Percentiles rank a stretch among this genome's conserved stretches.
phyloP scores from a whole-genome alignment of 1,140 invertebrate species.

The Acromyrmex charruanus region DNA sequence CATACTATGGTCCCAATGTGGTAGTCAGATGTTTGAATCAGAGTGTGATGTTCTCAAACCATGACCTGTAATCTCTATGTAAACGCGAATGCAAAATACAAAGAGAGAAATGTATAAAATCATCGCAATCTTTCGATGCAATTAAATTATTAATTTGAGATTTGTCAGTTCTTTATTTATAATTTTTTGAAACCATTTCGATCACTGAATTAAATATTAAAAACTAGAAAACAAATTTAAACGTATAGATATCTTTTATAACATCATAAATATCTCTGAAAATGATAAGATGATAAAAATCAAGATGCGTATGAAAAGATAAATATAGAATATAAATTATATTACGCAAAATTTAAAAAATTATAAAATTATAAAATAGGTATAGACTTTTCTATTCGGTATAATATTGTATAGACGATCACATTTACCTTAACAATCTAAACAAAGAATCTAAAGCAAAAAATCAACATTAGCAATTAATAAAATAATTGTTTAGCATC shows the following conservation, averaged over 20 bases:
- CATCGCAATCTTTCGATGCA: background rate
- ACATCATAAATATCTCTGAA: background rate
- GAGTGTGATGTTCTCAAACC: background rate
- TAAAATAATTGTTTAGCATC: background rate
- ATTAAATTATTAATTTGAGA: conserved; percentile 18
- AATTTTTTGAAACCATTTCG: background rate
- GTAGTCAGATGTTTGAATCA: background rate
- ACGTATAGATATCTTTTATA: background rate
- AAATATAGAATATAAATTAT: background rate
- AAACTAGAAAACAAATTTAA: background rate
- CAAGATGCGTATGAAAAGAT: background rate
- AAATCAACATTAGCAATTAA: background rate
- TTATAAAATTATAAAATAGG: background rate
- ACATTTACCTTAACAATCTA: background rate
- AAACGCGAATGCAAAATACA: background rate
- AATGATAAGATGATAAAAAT: background rate
- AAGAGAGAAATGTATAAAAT: background rate
- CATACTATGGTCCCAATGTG: background rate
- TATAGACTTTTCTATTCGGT: too few relatives aligned
- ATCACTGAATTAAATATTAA: background rate
- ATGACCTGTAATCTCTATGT: background rate
- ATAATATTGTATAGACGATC: background rate
- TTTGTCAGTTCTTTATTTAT: background rate
- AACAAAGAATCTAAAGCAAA: background rate
- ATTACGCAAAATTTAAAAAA: background rate